Base-by-base conservation (phyloP, 2,113 vertebrate genomes). In the Columba livia region DNA sequence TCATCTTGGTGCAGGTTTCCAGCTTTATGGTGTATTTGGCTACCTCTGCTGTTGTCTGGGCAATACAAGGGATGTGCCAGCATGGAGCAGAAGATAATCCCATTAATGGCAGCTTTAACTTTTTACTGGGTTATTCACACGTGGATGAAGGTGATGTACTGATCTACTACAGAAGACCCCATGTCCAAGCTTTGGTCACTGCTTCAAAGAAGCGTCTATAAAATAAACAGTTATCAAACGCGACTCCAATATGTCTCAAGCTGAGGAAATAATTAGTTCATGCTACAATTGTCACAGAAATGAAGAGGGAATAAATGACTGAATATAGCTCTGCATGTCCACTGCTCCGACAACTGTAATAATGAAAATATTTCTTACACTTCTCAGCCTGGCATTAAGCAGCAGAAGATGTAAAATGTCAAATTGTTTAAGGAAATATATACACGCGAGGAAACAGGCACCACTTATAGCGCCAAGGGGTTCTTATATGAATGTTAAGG, bases 211-310 rank as follows among this genome's bases (percentile, higher is more conserved):
- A 67, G 34, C 8, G 4, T 32, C 75, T 85, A 66, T 54, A 85
- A 95, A 96, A 91, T 91, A 92, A 95, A 88, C 88, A 88, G 20
- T 57, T 89, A 95, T 50, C 69, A 86, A 96, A 96, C 1, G 9
- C 65, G 82, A 89, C 86, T 88, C 62, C 56, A 74, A 67, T 79
- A 70, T 42, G 65, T 54, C 81, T 94, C 93, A 96, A 92, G 81
- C 90, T 88, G 93, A 95, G 93, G 94, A 97, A 96, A 95, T 94
- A 96, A 96, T 93, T 94, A 93, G 94, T 95, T 97, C 66, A 73
- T 73, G 87, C 65, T 93, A 96, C 69, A 79, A 93, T 28, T 88
- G 83, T 65, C 92, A 70, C 82, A 95, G 71, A 94, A 96, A 94
- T 79, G 82, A 77, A 85, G 91, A 70, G 24, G 47, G 57, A 94